Base-by-base conservation (phyloP, 2,888 invertebrate genomes). In the Autographa gamma region DNA sequence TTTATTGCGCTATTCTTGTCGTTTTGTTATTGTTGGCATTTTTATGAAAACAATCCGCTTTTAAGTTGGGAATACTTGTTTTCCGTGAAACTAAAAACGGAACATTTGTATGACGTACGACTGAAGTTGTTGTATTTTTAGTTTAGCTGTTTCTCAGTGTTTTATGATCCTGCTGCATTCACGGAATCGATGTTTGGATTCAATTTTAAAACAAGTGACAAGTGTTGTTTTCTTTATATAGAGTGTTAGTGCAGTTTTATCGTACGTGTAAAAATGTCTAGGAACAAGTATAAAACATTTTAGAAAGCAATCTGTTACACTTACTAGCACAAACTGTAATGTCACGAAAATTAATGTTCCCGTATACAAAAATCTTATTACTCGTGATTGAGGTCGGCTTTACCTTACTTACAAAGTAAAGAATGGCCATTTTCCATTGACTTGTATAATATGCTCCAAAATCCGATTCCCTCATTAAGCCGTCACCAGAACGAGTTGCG, bases 1-100 rank as follows among this genome's bases (percentile, higher is more conserved):
- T 87, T 86, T 87, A 86, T 83, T 81, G 80, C 75, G 72, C 75
- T 54, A 74, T 81, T 76, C 76, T 74, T 73, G 77, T 62, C 70
- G 71, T 75, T 77, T 77, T 79, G 67, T 79, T 80, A 74, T 82
- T 73, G 73, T 76, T 74, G 71, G 76, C 68, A 80, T 73, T 74
- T 78, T 82, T 80, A 71, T 80, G 60, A 69, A 73, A 76, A 74
- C 73, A 69, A 58, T 61, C 59, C 54, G 63, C 38, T 63, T 56
- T 77, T 72, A 63, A 74, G 69, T 73, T 70, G 19, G 18, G 13
- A 48, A 62, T 32, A 25, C 58, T 65, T 65, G 62, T 67, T 69
- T 68, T 67, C 52, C 64, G 77, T 77, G 66, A 59, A 79, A 62
- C 65, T 72, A 74, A 16, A 38, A 32, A 38, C 34, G 60, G 4